Evolutionary conservation across 2,113 vertebrate species (phyloP).

Genomic region (Cygnus buccinator): DNA sequence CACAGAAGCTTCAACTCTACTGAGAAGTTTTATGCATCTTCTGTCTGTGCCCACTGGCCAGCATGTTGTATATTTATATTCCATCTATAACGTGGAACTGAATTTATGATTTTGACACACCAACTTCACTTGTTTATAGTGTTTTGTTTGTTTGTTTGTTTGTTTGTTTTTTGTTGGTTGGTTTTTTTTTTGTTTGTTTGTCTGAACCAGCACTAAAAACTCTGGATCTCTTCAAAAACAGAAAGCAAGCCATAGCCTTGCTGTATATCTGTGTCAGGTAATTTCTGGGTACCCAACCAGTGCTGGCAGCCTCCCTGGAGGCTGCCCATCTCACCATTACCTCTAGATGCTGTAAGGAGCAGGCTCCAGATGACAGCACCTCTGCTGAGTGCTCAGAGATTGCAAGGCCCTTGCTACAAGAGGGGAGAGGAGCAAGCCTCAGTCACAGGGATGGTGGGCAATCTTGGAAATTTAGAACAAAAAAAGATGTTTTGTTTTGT

Average conservation of each 20-base stretch:
- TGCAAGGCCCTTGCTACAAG: background rate
- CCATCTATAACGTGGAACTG: background rate
- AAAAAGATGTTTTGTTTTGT: background rate
- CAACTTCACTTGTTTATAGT: background rate
- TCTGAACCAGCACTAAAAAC: background rate
- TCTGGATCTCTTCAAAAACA: background rate
- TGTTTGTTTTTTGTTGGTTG: too few species aligned
- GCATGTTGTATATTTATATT: background rate
- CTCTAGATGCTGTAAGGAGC: background rate
- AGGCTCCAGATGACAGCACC: background rate
- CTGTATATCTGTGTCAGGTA: background rate
- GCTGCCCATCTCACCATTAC: background rate
- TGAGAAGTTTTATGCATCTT: background rate
- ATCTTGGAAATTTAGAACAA: background rate
- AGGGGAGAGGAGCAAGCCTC: background rate
- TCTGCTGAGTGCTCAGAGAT: background rate
- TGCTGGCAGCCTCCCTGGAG: background rate
- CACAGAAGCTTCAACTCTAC: background rate
- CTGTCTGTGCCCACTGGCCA: background rate
- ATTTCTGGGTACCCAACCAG: background rate
- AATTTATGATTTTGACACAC: background rate
- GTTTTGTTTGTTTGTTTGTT: background rate
- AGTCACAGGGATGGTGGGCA: background rate
- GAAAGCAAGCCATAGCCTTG: background rate
- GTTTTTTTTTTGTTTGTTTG: background rate